Base-by-base conservation (phyloP, 2,113 vertebrate species). In the Guaruba guarouba region DNA sequence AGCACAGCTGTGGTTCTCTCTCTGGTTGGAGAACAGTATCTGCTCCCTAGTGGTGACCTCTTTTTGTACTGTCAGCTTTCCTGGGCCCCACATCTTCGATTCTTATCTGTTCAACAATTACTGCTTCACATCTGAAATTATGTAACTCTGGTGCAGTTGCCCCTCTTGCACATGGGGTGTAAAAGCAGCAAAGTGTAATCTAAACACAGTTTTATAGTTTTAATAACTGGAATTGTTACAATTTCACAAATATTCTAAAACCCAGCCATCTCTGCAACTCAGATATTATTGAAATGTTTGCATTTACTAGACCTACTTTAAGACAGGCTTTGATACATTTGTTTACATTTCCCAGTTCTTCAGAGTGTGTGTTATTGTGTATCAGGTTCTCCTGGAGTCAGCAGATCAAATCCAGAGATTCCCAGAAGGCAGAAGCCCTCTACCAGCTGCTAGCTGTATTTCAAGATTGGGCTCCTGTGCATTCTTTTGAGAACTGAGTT, bases 21-120 rank as follows among this genome's bases (percentile, higher is more conserved):
- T 44, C 5, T 0, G 0, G 1, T 22, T 80, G 27, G n/a, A 52
- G 43, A 86, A 44, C 12, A 73, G 54, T 13, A 46, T 31, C 27
- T 82, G 35, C 49, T 55, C 55, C 15, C 62, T 61, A 4, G 7
- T 3, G 11, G 13, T 39, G 33, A 46, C 20, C 29, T 49, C 8
- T 8, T 79, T 62, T 31, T 31, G 13, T 54, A 20, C 46, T 17
- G 24, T 19, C 48, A 82, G 14, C 22, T 78, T 74, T 87, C 20
- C 48, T 44, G 39, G 22, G 6, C 29, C 43, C 9, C 27, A n/a
- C 15, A 76, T 66, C 17, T 80, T 77, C 39, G 49, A 33, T 83
- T 75, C 37, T 48, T 62, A 31, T 3, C 35, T 52, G 17, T 62
- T 81, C 61, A 73, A 35, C 12, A 77, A 28, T 28, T 91, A 29